A percentile compares a stretch with the other conserved stretches of the same genome.
Evolutionary conservation across 2,888 invertebrate species (phyloP).

Genomic region (Schizotus pectinicornis): DNA sequence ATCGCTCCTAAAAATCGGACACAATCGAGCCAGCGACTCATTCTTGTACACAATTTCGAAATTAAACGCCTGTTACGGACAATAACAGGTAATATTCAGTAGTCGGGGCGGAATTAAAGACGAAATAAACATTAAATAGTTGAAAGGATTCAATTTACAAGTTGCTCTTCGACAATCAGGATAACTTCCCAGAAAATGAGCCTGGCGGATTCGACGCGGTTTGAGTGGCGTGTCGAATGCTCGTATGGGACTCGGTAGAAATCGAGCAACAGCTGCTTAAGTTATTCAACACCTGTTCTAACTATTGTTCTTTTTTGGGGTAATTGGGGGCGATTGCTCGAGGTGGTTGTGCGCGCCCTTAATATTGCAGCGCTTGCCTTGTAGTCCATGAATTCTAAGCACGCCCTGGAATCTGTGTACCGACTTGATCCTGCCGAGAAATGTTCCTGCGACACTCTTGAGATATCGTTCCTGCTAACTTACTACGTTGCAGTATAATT

Average conservation of each 20-base stretch:
- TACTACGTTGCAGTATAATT: slow-evolving; percentile 52
- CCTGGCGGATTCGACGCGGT: slow-evolving; percentile 27
- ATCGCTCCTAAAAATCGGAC: slow-evolving; percentile 23
- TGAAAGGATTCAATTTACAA: slow-evolving; percentile 48
- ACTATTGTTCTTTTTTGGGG: neutral
- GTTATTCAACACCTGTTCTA: slow-evolving; percentile 19
- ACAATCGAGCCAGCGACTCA: slow-evolving; percentile 26
- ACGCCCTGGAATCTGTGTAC: slow-evolving; percentile 40
- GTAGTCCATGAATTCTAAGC: slow-evolving; percentile 44
- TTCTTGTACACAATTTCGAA: slow-evolving; percentile 27
- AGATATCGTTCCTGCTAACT: slow-evolving; percentile 45
- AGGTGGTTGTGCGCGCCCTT: slow-evolving; percentile 6
- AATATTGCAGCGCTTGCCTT: slow-evolving; percentile 38
- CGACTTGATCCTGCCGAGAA: slow-evolving; percentile 41
- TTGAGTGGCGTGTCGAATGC: slow-evolving; percentile 31
- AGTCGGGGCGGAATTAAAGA: slow-evolving; percentile 32
- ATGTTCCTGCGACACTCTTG: slow-evolving; percentile 48
- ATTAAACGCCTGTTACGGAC: slow-evolving; percentile 33
- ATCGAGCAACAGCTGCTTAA: slow-evolving; percentile 20
- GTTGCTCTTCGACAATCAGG: slow-evolving; percentile 43
- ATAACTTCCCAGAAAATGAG: slow-evolving; percentile 45
- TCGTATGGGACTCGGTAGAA: slow-evolving; percentile 8
- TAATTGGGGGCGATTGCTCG: too few species aligned
- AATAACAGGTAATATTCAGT: slow-evolving; percentile 36
- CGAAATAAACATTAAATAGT: slow-evolving; percentile 38